Conservation (phyloP, 2,888 invertebrate genomes). For the Callimorpha dominula region DNA sequence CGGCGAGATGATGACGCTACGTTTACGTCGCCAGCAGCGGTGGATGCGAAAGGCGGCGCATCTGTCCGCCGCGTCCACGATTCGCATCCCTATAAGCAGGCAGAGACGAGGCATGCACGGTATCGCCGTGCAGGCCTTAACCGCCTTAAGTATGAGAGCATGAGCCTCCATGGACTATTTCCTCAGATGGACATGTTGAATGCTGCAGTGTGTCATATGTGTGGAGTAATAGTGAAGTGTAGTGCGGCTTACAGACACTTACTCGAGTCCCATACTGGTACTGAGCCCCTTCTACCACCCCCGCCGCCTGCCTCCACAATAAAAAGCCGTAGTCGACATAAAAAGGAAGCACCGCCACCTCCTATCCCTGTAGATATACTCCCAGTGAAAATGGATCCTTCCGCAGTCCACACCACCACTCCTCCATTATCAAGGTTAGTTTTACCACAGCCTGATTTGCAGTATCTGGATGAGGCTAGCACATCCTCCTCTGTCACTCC, state of each 20-base stretch:
- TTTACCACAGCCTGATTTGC: slow-evolving; percentile 75
- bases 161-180: slow-evolving; percentile 92
- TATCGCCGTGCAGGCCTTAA: slow-evolving; percentile 81
- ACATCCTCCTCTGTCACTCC: slow-evolving; percentile 69
- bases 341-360: slow-evolving; percentile 75
- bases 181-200: slow-evolving; percentile 92
- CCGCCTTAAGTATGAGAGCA: slow-evolving; percentile 87
- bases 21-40: slow-evolving; percentile 69
- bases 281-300: slow-evolving; percentile 79
- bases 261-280: slow-evolving; percentile 84
- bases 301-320: slow-evolving; percentile 73
- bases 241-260: slow-evolving; percentile 92
- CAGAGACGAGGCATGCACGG: slow-evolving; percentile 57
- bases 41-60: slow-evolving; percentile 67
- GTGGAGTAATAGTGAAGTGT: slow-evolving; percentile 92
- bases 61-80: slow-evolving; percentile 66
- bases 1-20: slow-evolving; percentile 74
- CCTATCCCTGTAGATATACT: slow-evolving; percentile 72
- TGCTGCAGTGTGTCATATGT: slow-evolving; percentile 92
- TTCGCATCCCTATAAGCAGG: slow-evolving; percentile 70
- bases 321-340: slow-evolving; percentile 74
- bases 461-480: slow-evolving; percentile 74
- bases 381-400: slow-evolving; percentile 74
- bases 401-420: slow-evolving; percentile 72
- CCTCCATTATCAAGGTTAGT: slow-evolving; percentile 78